These are phyloP conservation scores for Amphilophus citrinellus DNA, from an alignment of 2,113 vertebrate species.

Conservation along the genomic window DNA sequence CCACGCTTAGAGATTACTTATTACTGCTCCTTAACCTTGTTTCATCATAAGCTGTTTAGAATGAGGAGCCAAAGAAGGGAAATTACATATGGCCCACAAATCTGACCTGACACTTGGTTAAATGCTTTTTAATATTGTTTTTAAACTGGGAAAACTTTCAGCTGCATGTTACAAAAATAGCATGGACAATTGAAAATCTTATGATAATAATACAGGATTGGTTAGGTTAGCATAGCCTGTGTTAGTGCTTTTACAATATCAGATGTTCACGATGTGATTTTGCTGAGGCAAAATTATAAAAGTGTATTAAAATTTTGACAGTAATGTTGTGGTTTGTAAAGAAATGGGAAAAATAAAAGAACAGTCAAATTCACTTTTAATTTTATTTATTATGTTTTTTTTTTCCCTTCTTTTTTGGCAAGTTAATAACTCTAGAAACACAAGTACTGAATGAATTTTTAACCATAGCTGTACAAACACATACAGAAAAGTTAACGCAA, in stretches of 20 bases:
- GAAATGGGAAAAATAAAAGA: background rate
- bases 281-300: background rate
- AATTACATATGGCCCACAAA: background rate
- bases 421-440: background rate
- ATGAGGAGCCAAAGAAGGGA: background rate
- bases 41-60: background rate
- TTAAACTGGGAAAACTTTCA: background rate
- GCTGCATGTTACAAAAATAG: background rate
- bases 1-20: background rate
- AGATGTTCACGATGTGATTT: background rate
- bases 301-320: background rate
- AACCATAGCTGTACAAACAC: too few relatives aligned
- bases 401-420: background rate
- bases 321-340: background rate
- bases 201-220: background rate
- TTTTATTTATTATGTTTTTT: background rate
- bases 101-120: slow-evolving; percentile 14
- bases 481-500: background rate
- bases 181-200: background rate
- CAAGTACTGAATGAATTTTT: background rate
- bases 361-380: background rate
- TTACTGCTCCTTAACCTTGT: background rate
- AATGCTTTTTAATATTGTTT: background rate
- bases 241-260: background rate
- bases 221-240: background rate